Evolutionary conservation across 2,888 invertebrate species (phyloP).

Genomic region (Nasonovia ribisnigri): DNA sequence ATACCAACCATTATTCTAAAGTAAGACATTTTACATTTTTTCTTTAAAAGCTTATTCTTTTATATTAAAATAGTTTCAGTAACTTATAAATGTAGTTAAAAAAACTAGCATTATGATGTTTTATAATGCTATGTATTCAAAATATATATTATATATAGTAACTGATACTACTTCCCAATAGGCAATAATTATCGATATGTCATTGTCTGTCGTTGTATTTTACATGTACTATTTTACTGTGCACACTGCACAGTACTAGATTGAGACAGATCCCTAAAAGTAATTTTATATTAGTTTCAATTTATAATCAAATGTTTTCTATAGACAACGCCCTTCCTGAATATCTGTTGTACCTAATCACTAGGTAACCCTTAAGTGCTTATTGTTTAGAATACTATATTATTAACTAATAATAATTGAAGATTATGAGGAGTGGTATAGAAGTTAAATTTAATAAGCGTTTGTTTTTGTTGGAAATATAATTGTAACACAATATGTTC

Average conservation of each 20-base stretch:
- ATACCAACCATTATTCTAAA: too few relatives aligned
- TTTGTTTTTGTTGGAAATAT: conserved; percentile 15
- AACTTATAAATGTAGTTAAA: too few relatives aligned
- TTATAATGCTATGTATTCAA: too few relatives aligned
- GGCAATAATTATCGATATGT: background rate
- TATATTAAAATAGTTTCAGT: too few relatives aligned
- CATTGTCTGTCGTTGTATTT: background rate
- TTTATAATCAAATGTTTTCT: conserved; percentile 35
- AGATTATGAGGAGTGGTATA: conserved; percentile 39
- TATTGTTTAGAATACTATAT: conserved; percentile 42
- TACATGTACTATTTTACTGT: too few relatives aligned
- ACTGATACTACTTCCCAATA: background rate
- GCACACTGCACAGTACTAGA: background rate
- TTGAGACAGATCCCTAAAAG: background rate
- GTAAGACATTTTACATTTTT: too few relatives aligned
- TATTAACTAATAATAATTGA: conserved; percentile 58
- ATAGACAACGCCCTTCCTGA: conserved; percentile 51
- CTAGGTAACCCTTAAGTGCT: conserved; percentile 45
- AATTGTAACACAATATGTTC: conserved; percentile 23
- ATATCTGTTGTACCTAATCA: conserved; percentile 31
- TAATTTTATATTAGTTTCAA: conserved; percentile 26
- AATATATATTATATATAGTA: too few relatives aligned
- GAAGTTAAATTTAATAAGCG: conserved; percentile 25
- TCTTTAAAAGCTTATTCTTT: too few relatives aligned
- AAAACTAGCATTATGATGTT: too few relatives aligned